Evolutionary conservation across 2,113 vertebrate species (phyloP), one percentile per base, ranked within the genome.

Genomic region (Hippocampus comes): DNA sequence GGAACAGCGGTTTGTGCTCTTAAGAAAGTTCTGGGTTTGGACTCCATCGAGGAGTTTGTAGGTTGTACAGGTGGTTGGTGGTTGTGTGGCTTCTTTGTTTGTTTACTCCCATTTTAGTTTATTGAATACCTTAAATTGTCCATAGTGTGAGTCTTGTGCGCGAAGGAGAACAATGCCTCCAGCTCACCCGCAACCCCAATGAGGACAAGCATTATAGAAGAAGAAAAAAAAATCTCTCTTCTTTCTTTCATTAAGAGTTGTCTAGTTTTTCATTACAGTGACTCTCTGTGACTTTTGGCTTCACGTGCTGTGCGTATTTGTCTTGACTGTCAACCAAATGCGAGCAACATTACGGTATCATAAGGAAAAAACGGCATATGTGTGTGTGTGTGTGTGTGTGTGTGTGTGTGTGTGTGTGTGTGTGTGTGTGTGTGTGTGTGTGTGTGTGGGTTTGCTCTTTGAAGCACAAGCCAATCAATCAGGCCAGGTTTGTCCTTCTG

Each of bases 401-500:
- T 27, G 27, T 27, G 27, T 27, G 27, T 27, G 27, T 27, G 27
- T 27, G 27, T 27, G 27, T 27, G 27, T 27, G 27, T 27, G 27
- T 27, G 27, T 27, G 27, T 27, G 27, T 27, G 27, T 27, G 27
- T 27, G 27, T 27, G 27, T 27, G 27, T 27, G 27, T 27, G 30
- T 34, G 30, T 5, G 30, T 71, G 75, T 1, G 34, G 56, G 77
- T 68, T 74, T 65, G 72, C 15, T 76, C 67, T 79, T 70, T 77
- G 71, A 86, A 85, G 86, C 75, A 78, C 68, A 57, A 81, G 42
- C 68, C 70, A 82, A 90, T 92, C 90, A 89, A 91, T 92, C 89
- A 91, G 84, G 67, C 67, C 60, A 67, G 75, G 73, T 85, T 88
- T 90, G 86, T 87, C 87, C 90, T 91, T 89, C 84, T 88, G 82